A percentile compares a stretch with the other conserved stretches of the same genome.
phyloP scores from a whole-genome alignment of 1,140 invertebrate genomes.

The Drosophila simulans region DNA sequence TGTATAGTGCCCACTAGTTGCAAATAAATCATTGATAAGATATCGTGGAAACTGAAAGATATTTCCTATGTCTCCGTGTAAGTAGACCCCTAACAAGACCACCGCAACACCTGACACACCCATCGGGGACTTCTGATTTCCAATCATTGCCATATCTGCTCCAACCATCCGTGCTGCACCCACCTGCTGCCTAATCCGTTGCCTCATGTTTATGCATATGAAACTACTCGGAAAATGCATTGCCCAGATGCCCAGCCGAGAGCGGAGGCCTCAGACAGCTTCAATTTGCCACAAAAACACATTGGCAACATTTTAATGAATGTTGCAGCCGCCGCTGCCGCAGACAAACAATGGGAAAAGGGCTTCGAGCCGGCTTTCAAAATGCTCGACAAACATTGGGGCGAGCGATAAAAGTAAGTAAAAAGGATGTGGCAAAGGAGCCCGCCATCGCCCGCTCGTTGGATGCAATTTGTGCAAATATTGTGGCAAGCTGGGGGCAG shows the following conservation, averaged over 20 bases:
- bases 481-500: slow-evolving; percentile 48
- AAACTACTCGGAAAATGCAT: slow-evolving; percentile 63
- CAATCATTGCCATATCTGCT: slow-evolving; percentile 36
- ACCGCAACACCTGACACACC: slow-evolving; percentile 11
- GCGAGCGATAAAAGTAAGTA: slow-evolving; percentile 71
- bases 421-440: slow-evolving; percentile 60
- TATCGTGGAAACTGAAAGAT: not conserved
- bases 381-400: slow-evolving; percentile 79
- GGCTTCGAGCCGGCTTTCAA: slow-evolving; percentile 53
- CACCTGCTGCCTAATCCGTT: slow-evolving; percentile 55
- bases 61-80: not conserved
- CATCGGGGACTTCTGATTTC: slow-evolving; percentile 44
- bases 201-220: slow-evolving; percentile 55
- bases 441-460: slow-evolving; percentile 42
- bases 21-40: not conserved
- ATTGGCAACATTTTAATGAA: slow-evolving; percentile 83
- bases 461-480: slow-evolving; percentile 76
- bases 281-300: slow-evolving; percentile 83
- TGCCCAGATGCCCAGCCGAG: slow-evolving; percentile 30
- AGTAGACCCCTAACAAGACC: not conserved
- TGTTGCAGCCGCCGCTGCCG: slow-evolving; percentile 54
- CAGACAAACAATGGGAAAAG: slow-evolving; percentile 72
- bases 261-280: slow-evolving; percentile 56
- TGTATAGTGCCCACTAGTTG: too few species aligned
- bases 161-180: not conserved